Evolutionary conservation across 2,888 invertebrate genomes (phyloP), one percentile per base, ranked within the genome.

Genomic region (Scaptodrosophila latifasciaeformis): DNA sequence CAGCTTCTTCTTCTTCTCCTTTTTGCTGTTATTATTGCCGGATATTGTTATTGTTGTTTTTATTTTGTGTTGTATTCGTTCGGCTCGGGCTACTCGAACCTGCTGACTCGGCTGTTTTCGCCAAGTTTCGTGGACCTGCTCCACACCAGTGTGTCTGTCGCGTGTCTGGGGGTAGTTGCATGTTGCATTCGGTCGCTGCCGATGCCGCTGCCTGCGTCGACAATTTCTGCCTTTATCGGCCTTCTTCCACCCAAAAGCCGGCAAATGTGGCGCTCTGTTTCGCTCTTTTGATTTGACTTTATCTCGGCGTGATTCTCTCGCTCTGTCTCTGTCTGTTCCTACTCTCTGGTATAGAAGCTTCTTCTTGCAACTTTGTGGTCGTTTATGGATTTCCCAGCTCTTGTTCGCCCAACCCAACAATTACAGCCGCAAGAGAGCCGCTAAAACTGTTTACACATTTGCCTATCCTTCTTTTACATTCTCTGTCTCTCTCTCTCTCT

Each of bases 391-490:
- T 52, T 54, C 59, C 47, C 57, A 49, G 34, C 30, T 59, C 53
- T 54, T 55, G 58, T 54, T 31, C 42, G 54, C 35, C 29, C 27
- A n/a, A 1, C 24, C n/a, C 19, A 31, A 24, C 62, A 67, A 67
- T 66, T 69, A 54, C 61, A 61, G 54, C 24, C 4, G 66, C 64
- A 64, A 59, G 55, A 59, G 58, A n/a, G n/a, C n/a, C n/a, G n/a
- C n/a, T n/a, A n/a, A n/a, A n/a, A n/a, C n/a, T n/a, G n/a, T n/a
- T n/a, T n/a, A n/a, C n/a, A n/a, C n/a, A n/a, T n/a, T n/a, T n/a
- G n/a, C n/a, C n/a, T n/a, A n/a, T n/a, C n/a, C n/a, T n/a, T n/a
- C n/a, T n/a, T n/a, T n/a, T n/a, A n/a, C 53, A 46, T 61, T 49
- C 59, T 67, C n/a, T n/a, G n/a, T n/a, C n/a, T n/a, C n/a, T n/a